Evolutionary conservation across 2,888 invertebrate species (phyloP).

Genomic region (Deilephila elpenor): DNA sequence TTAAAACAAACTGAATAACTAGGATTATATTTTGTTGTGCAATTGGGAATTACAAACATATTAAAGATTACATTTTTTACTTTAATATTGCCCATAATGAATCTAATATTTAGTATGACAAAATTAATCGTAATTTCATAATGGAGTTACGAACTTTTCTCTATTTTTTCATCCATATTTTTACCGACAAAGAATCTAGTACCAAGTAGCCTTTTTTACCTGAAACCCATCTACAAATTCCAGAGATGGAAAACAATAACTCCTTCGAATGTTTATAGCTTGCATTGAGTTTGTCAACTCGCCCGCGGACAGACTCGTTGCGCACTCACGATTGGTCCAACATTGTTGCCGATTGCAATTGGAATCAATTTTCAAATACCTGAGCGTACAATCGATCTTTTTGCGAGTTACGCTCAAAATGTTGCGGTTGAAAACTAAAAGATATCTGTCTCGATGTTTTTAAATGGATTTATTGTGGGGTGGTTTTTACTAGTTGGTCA

Average conservation of each 20-base stretch:
- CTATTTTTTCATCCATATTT: no score
- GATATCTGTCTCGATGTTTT: slow-evolving; percentile 1
- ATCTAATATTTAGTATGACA: no score
- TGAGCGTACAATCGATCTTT: slow-evolving; percentile 11
- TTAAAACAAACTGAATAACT: no score
- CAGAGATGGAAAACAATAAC: neutral
- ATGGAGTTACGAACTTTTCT: no score
- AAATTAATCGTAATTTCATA: no score
- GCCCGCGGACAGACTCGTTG: neutral
- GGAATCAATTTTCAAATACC: slow-evolving; percentile 18
- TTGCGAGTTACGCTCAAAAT: neutral
- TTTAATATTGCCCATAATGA: no score
- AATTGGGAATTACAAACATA: no score
- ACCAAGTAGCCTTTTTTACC: neutral
- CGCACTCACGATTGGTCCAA: neutral
- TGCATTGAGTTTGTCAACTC: slow-evolving; percentile 11
- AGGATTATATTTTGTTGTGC: no score
- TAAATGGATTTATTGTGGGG: neutral
- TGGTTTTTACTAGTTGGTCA: neutral
- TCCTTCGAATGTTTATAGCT: slow-evolving; percentile 15
- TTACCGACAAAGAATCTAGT: neutral
- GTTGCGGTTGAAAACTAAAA: slow-evolving; percentile 8
- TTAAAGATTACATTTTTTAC: no score
- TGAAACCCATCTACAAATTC: neutral
- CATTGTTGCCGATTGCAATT: slow-evolving; percentile 19